A percentile compares a stretch with the other conserved stretches of the same genome.
These are phyloP conservation scores for Tromatobia lineatoria DNA, from an alignment of 2,888 invertebrate genomes.

Conservation along the genomic window DNA sequence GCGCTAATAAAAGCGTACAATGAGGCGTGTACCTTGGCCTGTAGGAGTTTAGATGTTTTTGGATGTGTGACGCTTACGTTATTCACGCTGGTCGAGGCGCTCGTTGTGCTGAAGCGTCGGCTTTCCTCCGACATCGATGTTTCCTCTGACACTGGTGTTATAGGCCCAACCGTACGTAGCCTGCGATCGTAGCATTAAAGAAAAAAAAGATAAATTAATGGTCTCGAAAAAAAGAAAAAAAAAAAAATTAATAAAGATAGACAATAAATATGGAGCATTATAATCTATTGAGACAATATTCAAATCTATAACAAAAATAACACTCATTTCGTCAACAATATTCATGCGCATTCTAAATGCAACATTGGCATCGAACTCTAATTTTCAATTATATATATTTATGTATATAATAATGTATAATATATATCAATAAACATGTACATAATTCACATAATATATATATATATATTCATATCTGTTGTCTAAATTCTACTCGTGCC, in stretches of 20 bases:
- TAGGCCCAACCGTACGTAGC: slow-evolving; percentile 79
- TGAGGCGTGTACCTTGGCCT: slow-evolving; percentile 76
- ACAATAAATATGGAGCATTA: slow-evolving; percentile 46
- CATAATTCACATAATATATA: slow-evolving; percentile 51
- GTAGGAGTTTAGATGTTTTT: slow-evolving; percentile 77
- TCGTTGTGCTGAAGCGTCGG: slow-evolving; percentile 77
- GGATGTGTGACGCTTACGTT: slow-evolving; percentile 80
- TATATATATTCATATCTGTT: slow-evolving; percentile 56
- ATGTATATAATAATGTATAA: slow-evolving; percentile 7
- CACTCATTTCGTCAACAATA: slow-evolving; percentile 65
- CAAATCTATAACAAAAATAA: slow-evolving; percentile 55
- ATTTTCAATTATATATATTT: slow-evolving; percentile 32
- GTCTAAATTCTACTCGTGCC: slow-evolving; percentile 68
- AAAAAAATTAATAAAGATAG: slow-evolving; percentile 23
- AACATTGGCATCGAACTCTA: slow-evolving; percentile 63
- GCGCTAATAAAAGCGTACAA: slow-evolving; percentile 61
- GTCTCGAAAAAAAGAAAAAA: background rate
- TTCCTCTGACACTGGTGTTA: slow-evolving; percentile 79
- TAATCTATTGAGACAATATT: slow-evolving; percentile 59
- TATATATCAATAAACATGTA: slow-evolving; percentile 55
- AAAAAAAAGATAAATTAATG: slow-evolving; percentile 33
- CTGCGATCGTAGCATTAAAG: slow-evolving; percentile 69
- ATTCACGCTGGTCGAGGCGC: slow-evolving; percentile 80
- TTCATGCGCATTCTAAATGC: slow-evolving; percentile 70
- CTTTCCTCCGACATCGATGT: slow-evolving; percentile 78